These are phyloP conservation scores for Etheostoma spectabile DNA, from an alignment of 2,113 vertebrate species.

Conservation along the genomic window DNA sequence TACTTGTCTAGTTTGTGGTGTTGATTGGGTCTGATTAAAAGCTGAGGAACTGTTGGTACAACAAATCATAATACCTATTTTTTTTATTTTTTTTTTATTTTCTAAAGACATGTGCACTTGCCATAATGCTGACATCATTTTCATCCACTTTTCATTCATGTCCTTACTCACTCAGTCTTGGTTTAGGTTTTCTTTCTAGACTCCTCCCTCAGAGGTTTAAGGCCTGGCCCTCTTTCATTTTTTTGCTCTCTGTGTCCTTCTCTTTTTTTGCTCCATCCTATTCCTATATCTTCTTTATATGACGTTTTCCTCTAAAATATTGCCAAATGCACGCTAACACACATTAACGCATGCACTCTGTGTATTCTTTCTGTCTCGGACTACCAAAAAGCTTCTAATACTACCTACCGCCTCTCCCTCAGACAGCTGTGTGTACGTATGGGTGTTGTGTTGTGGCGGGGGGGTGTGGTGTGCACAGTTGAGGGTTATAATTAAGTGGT, in stretches of 20 bases:
- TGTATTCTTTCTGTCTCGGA: conserved; percentile 53
- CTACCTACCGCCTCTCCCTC: conserved; percentile 58
- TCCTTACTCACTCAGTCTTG: conserved; percentile 6
- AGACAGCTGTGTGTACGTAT: conserved; percentile 73
- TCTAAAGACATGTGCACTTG: neutral
- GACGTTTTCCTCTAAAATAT: conserved; percentile 56
- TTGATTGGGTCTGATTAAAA: neutral
- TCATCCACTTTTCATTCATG: neutral
- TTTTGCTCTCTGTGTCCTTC: neutral
- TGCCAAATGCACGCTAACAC: conserved; percentile 50
- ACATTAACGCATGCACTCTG: conserved; percentile 57
- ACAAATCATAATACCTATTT: neutral
- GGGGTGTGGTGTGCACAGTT: conserved; percentile 56
- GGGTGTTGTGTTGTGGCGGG: conserved; percentile 66
- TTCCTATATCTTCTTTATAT: conserved; percentile 24
- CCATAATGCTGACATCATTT: neutral
- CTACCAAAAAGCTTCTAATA: conserved; percentile 58
- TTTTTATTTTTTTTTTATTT: neutral
- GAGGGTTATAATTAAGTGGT: conserved; percentile 78
- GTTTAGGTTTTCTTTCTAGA: conserved; percentile 16
- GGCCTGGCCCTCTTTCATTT: conserved; percentile 2
- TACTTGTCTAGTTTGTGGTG: conserved; percentile 13
- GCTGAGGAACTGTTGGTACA: neutral
- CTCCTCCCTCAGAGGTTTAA: neutral
- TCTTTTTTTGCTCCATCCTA: neutral